Evolutionary conservation across 2,888 invertebrate species (phyloP), one percentile per base, ranked within the genome.

Genomic region (Lasioglossum vierecki): DNA sequence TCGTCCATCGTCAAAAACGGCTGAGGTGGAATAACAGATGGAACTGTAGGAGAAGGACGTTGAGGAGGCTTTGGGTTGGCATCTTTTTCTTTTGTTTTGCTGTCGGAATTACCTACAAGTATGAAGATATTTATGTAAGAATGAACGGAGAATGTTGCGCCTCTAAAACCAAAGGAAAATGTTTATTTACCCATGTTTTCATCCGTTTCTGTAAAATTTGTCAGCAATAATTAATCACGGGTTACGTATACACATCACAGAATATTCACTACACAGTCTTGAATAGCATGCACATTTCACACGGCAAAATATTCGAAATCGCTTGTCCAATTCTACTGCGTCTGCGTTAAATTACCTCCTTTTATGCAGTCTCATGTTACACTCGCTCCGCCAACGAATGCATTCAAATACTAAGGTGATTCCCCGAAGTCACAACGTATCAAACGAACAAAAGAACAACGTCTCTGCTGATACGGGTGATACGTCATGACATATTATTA

Each of bases 101-200:
- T 76, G 4, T 73, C 15, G 1, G 53, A 68, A n/a, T 76, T 83
- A 39, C 83, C 83, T 83, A 39, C 0, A 57, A 46, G 8, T 39
- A n/a, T 35, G 13, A 15, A 73, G 22, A 30, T 35, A 3, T n/a
- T n/a, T n/a, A 4, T 22, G 4, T 4, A 11, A 22, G n/a, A 9
- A 53, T 6, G n/a, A 41, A 49, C 2, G 49, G 6, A 1, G 26
- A 53, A 11, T 6, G 6, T 3, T n/a, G 3, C 1, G 0, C 13
- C 4, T 68, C 8, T 5, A 39, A 22, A n/a, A 11, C 2, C 8
- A 3, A 73, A 76, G 68, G n/a, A 22, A 72, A 30, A 66, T 35
- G n/a, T 13, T 66, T 73, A 83, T 13, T 66, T 73, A 83, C 82
- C 83, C 83, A 83, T 82, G 22, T n/a, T 76, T 73, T 0, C 26